Base-by-base conservation (phyloP, 1,140 invertebrate species). In the Nebria ingens region DNA sequence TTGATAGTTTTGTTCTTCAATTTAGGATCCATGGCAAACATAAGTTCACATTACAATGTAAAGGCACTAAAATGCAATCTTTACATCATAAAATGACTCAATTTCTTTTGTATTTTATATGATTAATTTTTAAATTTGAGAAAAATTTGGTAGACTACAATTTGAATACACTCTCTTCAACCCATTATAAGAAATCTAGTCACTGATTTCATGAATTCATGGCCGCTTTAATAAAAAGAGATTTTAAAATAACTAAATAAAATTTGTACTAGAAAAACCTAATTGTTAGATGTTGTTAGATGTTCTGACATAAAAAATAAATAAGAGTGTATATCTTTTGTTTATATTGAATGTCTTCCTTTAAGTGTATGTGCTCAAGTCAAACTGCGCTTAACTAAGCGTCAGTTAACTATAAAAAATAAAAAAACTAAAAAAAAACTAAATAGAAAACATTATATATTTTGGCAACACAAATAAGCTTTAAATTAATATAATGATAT, bases 321-420 rank as follows among this genome's bases (percentile, higher is more conserved):
- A 34, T n/a, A 34, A n/a, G 9, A 45, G 40, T 17, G 17, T 9
- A 34, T 45, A 12, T 45, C 6, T 45, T 45, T 45, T 4, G 40
- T 45, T 45, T 45, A 3, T 45, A 11, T n/a, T n/a, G n/a, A 45
- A 45, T 45, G 40, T 45, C 40, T 45, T 45, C 40, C 40, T 45
- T 45, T 45, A 45, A 6, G 9, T 45, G 40, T 45, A 45, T 45
- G 40, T 45, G 40, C 40, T 45, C 40, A 45, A 45, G 40, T 45
- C 17, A 6, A 45, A 45, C 40, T 9, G 9, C 17, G 40, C 17
- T 45, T 17, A 17, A 4, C 3, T 9, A 9, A 17, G 40, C 40
- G 40, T 45, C 40, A 17, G 15, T 45, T 45, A 45, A 12, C 40
- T 12, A 45, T 17, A 45, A 45, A 45, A 6, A 9, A 45, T 12